phyloP scores from a whole-genome alignment of 2,113 vertebrate species.

The Nannobrachium achirus region DNA sequence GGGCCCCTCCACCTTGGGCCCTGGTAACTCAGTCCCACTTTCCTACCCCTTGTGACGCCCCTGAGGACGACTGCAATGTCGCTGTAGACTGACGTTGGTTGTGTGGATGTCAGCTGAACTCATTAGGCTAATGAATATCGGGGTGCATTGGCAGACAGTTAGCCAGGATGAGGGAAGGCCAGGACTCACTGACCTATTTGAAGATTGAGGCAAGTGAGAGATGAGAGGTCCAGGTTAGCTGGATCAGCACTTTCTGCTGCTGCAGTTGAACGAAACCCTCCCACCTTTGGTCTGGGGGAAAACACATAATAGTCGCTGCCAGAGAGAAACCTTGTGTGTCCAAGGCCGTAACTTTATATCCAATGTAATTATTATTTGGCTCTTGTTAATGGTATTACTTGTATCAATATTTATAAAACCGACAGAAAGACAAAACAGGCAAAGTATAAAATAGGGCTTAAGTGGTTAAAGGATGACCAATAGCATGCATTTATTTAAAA shows the following conservation, averaged over 20 bases:
- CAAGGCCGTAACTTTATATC: too few species aligned
- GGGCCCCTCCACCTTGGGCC: too few species aligned
- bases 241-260: slow-evolving; percentile 56
- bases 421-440: too few species aligned
- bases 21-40: too few species aligned
- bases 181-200: slow-evolving; percentile 59
- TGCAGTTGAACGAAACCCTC: slow-evolving; percentile 31
- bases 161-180: slow-evolving; percentile 45
- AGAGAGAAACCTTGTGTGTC: too few species aligned
- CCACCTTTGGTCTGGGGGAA: slow-evolving; percentile 17
- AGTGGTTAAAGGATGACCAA: too few species aligned
- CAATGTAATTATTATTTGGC: too few species aligned
- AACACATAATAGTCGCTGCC: slow-evolving; percentile 10
- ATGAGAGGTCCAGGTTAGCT: slow-evolving; percentile 46
- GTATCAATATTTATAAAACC: too few species aligned
- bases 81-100: slow-evolving; percentile 65
- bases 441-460: too few species aligned
- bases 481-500: too few species aligned
- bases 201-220: slow-evolving; percentile 56
- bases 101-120: slow-evolving; percentile 50
- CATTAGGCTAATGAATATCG: slow-evolving; percentile 74
- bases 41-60: too few species aligned
- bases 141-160: slow-evolving; percentile 18
- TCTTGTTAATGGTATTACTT: too few species aligned
- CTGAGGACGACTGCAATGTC: slow-evolving; percentile 41